Evolutionary conservation across 2,113 vertebrate species (phyloP).

Genomic region (Scalopus aquaticus): DNA sequence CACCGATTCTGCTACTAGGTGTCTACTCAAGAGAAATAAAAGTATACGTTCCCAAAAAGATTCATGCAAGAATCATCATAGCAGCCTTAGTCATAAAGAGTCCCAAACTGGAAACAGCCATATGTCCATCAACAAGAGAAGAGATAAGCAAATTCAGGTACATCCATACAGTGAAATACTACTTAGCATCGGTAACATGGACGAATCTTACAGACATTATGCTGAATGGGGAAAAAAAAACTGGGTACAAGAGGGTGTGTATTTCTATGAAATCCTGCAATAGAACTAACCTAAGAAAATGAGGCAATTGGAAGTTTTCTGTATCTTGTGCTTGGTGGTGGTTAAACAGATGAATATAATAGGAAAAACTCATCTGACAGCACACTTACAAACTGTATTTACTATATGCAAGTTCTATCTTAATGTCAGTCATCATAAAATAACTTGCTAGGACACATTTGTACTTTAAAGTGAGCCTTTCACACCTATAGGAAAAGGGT

Average conservation of each 20-base stretch:
- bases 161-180: constrained; percentile 9
- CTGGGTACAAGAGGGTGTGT: not conserved
- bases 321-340: not conserved
- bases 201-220: constrained; percentile 13
- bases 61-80: constrained; percentile 28
- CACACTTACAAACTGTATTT: not conserved
- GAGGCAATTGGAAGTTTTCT: constrained; percentile 2
- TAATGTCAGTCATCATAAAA: not conserved
- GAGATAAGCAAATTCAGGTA: not conserved
- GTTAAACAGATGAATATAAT: constrained; percentile 8
- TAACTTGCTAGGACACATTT: not conserved
- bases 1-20: not conserved
- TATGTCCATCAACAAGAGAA: not conserved
- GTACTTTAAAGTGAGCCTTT: not conserved
- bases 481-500: not conserved
- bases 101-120: not conserved
- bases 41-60: constrained; percentile 1
- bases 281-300: constrained; percentile 34
- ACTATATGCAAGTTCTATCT: constrained; percentile 2
- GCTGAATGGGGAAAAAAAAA: not conserved
- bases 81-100: not conserved
- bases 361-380: not conserved
- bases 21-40: constrained; percentile 31
- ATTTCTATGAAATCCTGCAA: constrained; percentile 45
- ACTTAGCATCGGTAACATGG: not conserved